phyloP scores from a whole-genome alignment of 2,797 vertebrate species.

The Masticophis lateralis region DNA sequence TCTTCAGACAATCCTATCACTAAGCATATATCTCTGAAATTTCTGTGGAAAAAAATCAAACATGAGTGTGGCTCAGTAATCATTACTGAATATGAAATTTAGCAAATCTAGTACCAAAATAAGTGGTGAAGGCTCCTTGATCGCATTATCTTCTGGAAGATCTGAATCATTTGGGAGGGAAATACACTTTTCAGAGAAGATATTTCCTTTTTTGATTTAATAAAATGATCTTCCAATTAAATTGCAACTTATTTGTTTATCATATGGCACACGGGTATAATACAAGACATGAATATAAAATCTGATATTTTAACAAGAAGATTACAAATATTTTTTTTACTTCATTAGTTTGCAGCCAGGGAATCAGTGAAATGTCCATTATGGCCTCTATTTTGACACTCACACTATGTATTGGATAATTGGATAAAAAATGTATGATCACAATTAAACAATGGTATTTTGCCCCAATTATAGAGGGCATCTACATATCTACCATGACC shows the following conservation, averaged over 20 bases:
- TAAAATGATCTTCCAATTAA: no score
- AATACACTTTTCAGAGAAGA: neutral
- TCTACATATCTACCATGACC: neutral
- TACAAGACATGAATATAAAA: neutral
- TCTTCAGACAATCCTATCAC: neutral
- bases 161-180: neutral
- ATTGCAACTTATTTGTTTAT: no score
- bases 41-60: neutral
- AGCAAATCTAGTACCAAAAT: neutral
- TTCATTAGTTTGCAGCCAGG: neutral
- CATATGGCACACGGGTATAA: neutral
- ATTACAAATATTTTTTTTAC: neutral
- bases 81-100: neutral
- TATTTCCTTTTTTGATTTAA: neutral
- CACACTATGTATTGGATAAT: neutral
- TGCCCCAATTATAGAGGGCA: neutral
- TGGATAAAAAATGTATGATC: no score
- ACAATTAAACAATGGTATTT: neutral
- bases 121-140: neutral
- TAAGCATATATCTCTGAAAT: neutral
- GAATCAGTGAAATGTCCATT: neutral
- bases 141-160: neutral
- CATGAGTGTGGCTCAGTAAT: no score
- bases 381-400: neutral
- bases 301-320: neutral